phyloP scores from a whole-genome alignment of 2,797 vertebrate genomes.

The Percopsis omiscomaycus region DNA sequence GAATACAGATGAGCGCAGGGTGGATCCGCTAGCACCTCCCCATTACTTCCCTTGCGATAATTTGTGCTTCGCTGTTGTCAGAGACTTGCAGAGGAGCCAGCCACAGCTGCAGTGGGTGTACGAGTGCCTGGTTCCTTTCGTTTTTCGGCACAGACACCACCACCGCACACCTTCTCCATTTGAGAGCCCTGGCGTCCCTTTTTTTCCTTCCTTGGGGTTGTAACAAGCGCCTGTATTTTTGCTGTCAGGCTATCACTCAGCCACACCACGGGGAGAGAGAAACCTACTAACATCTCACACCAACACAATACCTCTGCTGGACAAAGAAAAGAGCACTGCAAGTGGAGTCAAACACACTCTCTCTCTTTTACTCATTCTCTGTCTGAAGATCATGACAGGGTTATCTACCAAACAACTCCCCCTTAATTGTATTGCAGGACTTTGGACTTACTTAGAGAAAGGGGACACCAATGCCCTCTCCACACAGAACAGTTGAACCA shows the following conservation, averaged over 20 bases:
- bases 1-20: slow-evolving; percentile 61
- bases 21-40: slow-evolving; percentile 32
- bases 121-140: slow-evolving; percentile 29
- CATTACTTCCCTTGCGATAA: slow-evolving; percentile 27
- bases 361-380: background rate
- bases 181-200: slow-evolving; percentile 32
- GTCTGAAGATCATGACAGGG: slow-evolving; percentile 23
- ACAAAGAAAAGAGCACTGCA: slow-evolving; percentile 11
- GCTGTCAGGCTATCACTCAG: slow-evolving; percentile 52
- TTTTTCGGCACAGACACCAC: slow-evolving; percentile 27
- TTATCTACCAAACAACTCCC: slow-evolving; percentile 25
- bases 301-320: slow-evolving; percentile 19
- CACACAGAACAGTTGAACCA: slow-evolving; percentile 11
- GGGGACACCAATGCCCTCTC: slow-evolving; percentile 34
- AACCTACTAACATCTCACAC: slow-evolving; percentile 18
- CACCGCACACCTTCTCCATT: background rate
- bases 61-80: slow-evolving; percentile 29
- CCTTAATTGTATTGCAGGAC: background rate
- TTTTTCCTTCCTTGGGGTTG: slow-evolving; percentile 35
- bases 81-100: slow-evolving; percentile 18
- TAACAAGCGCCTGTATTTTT: slow-evolving; percentile 35
- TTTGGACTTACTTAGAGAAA: slow-evolving; percentile 3
- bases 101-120: slow-evolving; percentile 46
- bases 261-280: slow-evolving; percentile 14
- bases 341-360: slow-evolving; percentile 16